Percentiles rank a stretch among this genome's conserved stretches.
These are phyloP conservation scores for Limosa lapponica DNA, from an alignment of 2,797 vertebrate genomes.

Conservation along the genomic window DNA sequence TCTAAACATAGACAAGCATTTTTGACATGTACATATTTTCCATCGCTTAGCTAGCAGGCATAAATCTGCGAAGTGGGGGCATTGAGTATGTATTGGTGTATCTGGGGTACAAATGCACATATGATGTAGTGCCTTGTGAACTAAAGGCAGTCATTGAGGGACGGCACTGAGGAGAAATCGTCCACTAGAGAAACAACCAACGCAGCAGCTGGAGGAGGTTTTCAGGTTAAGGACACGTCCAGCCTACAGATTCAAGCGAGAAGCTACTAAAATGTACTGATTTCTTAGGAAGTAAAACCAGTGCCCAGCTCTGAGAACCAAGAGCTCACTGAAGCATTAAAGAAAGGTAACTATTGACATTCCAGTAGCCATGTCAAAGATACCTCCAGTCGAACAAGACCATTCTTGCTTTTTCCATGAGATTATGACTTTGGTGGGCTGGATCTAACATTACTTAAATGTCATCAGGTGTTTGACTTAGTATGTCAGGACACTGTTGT, in stretches of 20 bases:
- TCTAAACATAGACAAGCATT: background rate
- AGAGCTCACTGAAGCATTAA: background rate
- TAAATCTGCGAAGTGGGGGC: background rate
- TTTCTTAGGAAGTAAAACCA: background rate
- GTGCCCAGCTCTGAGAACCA: background rate
- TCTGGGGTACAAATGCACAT: background rate
- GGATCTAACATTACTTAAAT: background rate
- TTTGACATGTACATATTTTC: background rate
- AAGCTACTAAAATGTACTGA: background rate
- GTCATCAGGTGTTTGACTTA: background rate
- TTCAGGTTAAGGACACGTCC: background rate
- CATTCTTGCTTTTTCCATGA: background rate
- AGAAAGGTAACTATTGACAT: background rate
- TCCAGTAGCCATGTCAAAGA: background rate
- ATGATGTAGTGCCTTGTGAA: background rate
- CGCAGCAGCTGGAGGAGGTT: accelerated
- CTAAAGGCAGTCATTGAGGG: background rate
- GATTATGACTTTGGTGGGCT: background rate
- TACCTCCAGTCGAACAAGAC: background rate
- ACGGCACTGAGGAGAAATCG: background rate
- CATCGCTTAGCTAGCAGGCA: background rate
- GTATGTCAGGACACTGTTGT: background rate
- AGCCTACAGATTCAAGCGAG: background rate
- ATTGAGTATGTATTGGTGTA: accelerated
- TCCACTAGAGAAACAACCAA: background rate